Base-by-base conservation (phyloP, 2,888 invertebrate genomes). In the Drosophila acutilabella region DNA sequence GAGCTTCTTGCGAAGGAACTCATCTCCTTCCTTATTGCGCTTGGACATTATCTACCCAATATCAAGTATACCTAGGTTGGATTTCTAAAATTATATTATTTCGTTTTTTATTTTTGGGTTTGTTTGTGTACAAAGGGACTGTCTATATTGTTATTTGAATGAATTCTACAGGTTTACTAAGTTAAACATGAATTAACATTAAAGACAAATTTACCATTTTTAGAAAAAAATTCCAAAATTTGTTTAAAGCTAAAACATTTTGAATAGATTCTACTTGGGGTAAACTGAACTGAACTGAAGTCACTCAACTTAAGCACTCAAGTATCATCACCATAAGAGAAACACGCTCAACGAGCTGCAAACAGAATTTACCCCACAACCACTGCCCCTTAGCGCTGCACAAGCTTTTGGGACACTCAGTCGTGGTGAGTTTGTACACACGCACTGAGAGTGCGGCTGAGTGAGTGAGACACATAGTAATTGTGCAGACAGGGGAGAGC, bases 21-120 rank as follows among this genome's bases (percentile, higher is more conserved):
- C 71, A 44, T 71, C 76, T 6, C 33, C 52, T 1, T 74, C 65
- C 48, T 69, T 69, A 13, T 6, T 62, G 40, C 76, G 78, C 14
- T 78, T 76, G 7, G 64, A 64, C 75, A 75, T 75, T 45, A 14
- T 60, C 18, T 42, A 2, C 4, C 14, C 6, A 7, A 11, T 11
- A 18, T n/a, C n/a, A 26, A 14, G 16, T 16, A 1, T 30, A 11
- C 16, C 5, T 13, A 18, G 36, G 13, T 36, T 30, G 8, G 7
- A 8, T 40, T 36, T 33, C 7, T 11, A 26, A 8, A 16, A 6
- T 8, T 20, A 30, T 30, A 8, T 30, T 30, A 2, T 2, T 38
- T 10, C 45, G 23, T 11, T n/a, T 40, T n/a, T 42, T 14, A 10
- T 30, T 20, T 42, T 8, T 53, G 14, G 44, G 18, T 11, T 13